phyloP scores from a whole-genome alignment of 2,113 vertebrate genomes.

The Pygoscelis antarcticus region DNA sequence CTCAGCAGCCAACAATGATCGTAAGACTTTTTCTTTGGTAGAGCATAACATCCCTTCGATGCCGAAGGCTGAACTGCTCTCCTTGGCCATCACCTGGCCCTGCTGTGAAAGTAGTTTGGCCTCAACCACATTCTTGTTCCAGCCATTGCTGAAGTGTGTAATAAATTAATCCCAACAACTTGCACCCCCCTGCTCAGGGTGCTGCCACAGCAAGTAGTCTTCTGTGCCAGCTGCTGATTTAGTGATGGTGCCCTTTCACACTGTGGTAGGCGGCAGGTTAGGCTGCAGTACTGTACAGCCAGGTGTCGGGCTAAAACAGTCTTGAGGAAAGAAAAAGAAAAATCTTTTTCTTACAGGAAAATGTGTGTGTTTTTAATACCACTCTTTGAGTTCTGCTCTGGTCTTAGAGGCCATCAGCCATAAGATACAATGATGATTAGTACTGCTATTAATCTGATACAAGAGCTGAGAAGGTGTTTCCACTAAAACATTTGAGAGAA shows the following conservation, averaged over 20 bases:
- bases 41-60: neutral
- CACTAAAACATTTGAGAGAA: neutral
- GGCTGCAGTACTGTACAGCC: neutral
- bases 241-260: neutral
- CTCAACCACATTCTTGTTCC: neutral
- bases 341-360: too few relatives aligned
- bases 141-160: neutral
- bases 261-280: neutral
- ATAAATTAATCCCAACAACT: neutral
- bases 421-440: neutral
- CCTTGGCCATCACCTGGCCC: neutral
- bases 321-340: too few relatives aligned
- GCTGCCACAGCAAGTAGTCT: neutral
- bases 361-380: neutral
- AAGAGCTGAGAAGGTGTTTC: neutral
- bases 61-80: neutral
- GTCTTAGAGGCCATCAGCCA: neutral
- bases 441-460: neutral
- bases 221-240: neutral
- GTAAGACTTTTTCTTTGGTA: neutral
- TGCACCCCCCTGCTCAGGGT: neutral
- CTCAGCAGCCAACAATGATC: too few relatives aligned
- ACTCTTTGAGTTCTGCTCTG: neutral
- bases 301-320: neutral
- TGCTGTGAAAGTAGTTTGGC: neutral